These are phyloP conservation scores for Shinisaurus crocodilurus DNA, from an alignment of 2,113 vertebrate species.

Conservation along the genomic window DNA sequence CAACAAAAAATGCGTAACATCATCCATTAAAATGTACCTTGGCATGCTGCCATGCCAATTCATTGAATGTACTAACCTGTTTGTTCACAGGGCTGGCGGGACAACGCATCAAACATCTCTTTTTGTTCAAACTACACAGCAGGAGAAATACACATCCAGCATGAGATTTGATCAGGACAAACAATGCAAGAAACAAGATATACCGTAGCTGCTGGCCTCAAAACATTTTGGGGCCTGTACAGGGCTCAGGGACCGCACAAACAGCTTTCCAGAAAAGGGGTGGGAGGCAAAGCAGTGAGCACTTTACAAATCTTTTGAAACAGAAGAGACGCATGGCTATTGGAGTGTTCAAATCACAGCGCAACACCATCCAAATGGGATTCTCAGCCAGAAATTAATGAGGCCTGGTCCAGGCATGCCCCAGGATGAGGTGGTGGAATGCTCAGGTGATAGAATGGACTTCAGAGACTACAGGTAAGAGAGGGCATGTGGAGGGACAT, in stretches of 20 bases:
- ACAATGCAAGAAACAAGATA: not conserved
- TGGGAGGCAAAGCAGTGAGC: not conserved
- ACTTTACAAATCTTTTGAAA: not conserved
- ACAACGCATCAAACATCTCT: slow-evolving; percentile 39
- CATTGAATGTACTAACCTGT: slow-evolving; percentile 62
- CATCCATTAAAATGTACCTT: not conserved
- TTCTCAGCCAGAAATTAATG: not conserved
- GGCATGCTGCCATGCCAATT: not conserved
- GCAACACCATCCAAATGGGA: not conserved
- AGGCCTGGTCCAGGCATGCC: not conserved
- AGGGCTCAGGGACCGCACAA: not conserved
- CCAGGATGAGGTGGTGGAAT: not conserved
- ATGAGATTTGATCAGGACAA: not conserved
- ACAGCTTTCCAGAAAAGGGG: not conserved
- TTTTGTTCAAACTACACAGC: slow-evolving; percentile 33
- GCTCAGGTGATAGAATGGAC: not conserved
- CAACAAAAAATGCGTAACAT: not conserved
- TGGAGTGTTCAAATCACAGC: not conserved
- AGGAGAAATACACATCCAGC: not conserved
- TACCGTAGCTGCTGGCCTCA: not conserved
- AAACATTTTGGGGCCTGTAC: not conserved
- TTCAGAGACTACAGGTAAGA: not conserved
- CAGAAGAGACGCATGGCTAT: not conserved
- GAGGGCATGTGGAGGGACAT: not conserved
- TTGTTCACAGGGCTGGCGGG: slow-evolving; percentile 39